Conservation (phyloP, 2,888 invertebrate genomes). For the Cantharis flavilabris region DNA sequence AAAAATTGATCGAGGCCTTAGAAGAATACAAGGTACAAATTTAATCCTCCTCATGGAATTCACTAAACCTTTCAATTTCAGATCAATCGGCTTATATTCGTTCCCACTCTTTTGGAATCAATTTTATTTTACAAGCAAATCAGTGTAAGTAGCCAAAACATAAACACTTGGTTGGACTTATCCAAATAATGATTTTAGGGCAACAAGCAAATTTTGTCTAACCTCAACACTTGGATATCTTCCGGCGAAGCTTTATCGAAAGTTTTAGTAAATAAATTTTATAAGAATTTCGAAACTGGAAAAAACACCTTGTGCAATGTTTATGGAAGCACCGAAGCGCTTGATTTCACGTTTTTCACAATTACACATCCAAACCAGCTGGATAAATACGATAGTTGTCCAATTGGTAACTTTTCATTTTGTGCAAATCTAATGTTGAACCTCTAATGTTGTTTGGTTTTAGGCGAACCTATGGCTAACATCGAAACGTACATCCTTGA, state of each 20-base stretch:
- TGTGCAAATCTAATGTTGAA: background rate
- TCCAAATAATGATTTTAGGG: conserved; percentile 36
- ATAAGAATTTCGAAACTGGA: conserved; percentile 69
- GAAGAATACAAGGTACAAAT: background rate
- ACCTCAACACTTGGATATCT: conserved; percentile 81
- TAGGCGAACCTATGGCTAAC: conserved; percentile 78
- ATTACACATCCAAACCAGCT: conserved; percentile 66
- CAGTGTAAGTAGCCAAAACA: conserved; percentile 49
- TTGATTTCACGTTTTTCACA: conserved; percentile 81
- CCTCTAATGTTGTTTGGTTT: conserved; percentile 6
- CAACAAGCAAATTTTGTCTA: conserved; percentile 58
- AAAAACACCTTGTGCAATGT: conserved; percentile 78
- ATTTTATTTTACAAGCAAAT: conserved; percentile 76
- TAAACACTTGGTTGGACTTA: background rate
- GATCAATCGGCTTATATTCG: conserved; percentile 78
- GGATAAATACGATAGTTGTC: conserved; percentile 69
- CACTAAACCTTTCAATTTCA: conserved; percentile 51
- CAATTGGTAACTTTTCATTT: conserved; percentile 70
- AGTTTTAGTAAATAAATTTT: conserved; percentile 75
- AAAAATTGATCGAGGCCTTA: conserved; percentile 57
- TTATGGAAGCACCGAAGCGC: conserved; percentile 92
- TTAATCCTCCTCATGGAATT: background rate
- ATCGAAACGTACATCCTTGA: conserved; percentile 80
- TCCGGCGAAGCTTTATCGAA: conserved; percentile 82
- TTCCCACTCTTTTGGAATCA: conserved; percentile 80